Evolutionary conservation across 2,888 invertebrate species (phyloP).

Genomic region (Aphodius sticticus): DNA sequence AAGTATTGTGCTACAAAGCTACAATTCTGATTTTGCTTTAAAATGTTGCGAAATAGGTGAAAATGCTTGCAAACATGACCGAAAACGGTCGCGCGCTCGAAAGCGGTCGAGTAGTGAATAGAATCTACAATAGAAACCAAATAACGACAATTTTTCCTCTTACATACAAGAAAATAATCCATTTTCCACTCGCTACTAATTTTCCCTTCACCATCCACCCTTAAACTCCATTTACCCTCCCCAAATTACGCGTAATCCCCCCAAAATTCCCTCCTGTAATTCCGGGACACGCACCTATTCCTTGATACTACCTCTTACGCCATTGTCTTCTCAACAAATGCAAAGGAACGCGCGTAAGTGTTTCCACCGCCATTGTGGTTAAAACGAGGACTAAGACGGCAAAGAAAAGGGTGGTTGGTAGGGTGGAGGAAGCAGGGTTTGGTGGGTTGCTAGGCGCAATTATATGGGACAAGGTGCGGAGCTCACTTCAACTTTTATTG

Average conservation of each 20-base stretch:
- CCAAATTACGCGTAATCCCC: neutral
- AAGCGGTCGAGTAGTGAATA: too few relatives aligned
- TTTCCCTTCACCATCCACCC: neutral
- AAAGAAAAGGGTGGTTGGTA: neutral
- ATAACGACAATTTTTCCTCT: too few relatives aligned
- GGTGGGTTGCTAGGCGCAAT: neutral
- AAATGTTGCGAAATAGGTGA: too few relatives aligned
- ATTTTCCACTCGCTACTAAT: neutral
- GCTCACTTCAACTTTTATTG: slow-evolving; percentile 4
- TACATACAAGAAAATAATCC: too few relatives aligned
- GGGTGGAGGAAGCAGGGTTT: neutral
- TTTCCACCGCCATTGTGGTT: neutral
- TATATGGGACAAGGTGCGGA: neutral
- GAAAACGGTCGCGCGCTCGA: too few relatives aligned
- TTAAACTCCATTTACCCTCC: neutral
- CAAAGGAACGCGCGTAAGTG: neutral
- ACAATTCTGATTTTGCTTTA: too few relatives aligned
- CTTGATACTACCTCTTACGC: neutral
- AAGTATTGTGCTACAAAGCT: too few relatives aligned
- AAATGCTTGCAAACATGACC: too few relatives aligned
- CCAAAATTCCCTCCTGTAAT: neutral
- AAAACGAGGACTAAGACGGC: neutral
- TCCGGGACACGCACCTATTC: neutral
- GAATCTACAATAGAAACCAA: too few relatives aligned
- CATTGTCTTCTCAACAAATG: neutral